These are phyloP conservation scores for Orcinus orca DNA, from an alignment of 2,113 vertebrate species.

Conservation along the genomic window DNA sequence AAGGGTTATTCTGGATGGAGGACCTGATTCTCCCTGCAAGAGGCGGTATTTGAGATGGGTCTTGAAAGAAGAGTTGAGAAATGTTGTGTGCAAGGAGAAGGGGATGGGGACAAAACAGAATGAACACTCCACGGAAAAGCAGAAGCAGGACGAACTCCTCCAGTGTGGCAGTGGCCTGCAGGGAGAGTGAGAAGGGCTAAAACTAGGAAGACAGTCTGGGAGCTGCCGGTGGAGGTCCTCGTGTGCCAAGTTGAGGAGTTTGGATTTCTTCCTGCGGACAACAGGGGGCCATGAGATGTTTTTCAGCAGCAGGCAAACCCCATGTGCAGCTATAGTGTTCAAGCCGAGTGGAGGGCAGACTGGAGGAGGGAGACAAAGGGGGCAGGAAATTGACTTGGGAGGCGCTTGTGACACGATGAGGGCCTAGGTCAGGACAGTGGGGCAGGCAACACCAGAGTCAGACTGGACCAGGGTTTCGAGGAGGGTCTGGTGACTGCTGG, in stretches of 20 bases:
- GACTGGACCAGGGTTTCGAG: background rate
- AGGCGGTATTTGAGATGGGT: background rate
- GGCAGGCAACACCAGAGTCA: background rate
- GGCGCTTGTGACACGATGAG: background rate
- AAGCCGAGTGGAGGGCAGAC: background rate
- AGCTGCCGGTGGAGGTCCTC: background rate
- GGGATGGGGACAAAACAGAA: background rate
- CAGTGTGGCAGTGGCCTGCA: background rate
- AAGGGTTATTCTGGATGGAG: background rate
- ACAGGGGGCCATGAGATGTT: conserved; percentile 38
- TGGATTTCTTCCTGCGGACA: conserved; percentile 47
- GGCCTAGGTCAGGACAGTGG: background rate
- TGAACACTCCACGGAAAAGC: background rate
- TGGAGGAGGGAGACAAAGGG: background rate
- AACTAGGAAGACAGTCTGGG: background rate
- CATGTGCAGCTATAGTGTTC: background rate
- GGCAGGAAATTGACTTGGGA: conserved; percentile 45
- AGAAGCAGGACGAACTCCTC: background rate
- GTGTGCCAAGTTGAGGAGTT: background rate
- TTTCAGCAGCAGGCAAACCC: background rate
- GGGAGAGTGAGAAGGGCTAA: background rate
- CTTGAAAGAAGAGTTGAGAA: background rate
- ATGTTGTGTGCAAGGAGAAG: background rate
- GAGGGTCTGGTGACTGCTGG: background rate
- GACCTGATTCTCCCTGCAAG: background rate